Conservation (phyloP, 2,113 vertebrate species). For the Oryctolagus cuniculus region mOryCun1.1 NC_091434.1:124840501-124841000, state of each 20-base stretch:
- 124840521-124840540: conserved; percentile 59
- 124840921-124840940: neutral
- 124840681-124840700: conserved; percentile 46
- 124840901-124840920: neutral
- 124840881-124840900: neutral
- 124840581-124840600: conserved; percentile 40
- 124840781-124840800: neutral
- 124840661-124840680: neutral
- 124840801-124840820: neutral
- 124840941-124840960: neutral
- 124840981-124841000: neutral
- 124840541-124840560: conserved; percentile 14
- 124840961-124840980: neutral
- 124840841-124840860: neutral
- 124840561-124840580: conserved; percentile 50
- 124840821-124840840: neutral
- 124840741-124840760: neutral
- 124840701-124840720: neutral
- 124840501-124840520: too few species aligned
- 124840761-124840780: neutral
- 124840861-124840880: neutral
- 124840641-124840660: conserved; percentile 11
- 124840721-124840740: neutral
- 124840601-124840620: neutral
- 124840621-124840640: conserved; percentile 15